Percentiles rank a stretch among this genome's conserved stretches.
phyloP scores from a whole-genome alignment of 2,888 invertebrate species.

The Campaea margaritaria region DNA sequence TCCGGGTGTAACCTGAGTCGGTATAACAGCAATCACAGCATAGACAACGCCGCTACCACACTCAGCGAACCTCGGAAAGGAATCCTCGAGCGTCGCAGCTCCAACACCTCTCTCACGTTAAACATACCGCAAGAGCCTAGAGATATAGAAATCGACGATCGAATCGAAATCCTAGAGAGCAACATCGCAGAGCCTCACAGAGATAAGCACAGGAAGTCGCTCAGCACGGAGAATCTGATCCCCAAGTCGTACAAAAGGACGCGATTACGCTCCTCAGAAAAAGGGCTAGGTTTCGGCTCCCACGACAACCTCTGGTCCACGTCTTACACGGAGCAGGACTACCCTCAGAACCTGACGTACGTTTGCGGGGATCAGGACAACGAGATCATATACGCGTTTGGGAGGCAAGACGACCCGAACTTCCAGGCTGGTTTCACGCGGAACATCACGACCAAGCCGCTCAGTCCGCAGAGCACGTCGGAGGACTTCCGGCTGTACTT shows the following conservation, averaged over 20 bases:
- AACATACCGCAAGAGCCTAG: slow-evolving; percentile 78
- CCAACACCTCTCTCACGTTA: slow-evolving; percentile 92
- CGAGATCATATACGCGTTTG: slow-evolving; percentile 81
- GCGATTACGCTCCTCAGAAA: slow-evolving; percentile 63
- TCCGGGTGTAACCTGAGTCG: slow-evolving; percentile 80
- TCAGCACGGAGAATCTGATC: slow-evolving; percentile 86
- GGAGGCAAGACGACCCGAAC: slow-evolving; percentile 70
- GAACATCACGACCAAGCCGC: slow-evolving; percentile 87
- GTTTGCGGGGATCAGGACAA: slow-evolving; percentile 81
- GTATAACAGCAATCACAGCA: slow-evolving; percentile 80
- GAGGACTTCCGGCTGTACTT: slow-evolving; percentile 90
- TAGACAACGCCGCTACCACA: slow-evolving; percentile 61
- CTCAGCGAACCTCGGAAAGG: slow-evolving; percentile 83
- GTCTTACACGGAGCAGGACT: slow-evolving; percentile 73
- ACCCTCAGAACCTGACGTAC: slow-evolving; percentile 72
- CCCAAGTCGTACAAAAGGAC: slow-evolving; percentile 80
- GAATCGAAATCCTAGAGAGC: slow-evolving; percentile 58
- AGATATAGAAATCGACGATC: slow-evolving; percentile 77
- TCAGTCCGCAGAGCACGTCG: slow-evolving; percentile 87
- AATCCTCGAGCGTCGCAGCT: slow-evolving; percentile 90
- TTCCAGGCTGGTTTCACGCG: slow-evolving; percentile 73
- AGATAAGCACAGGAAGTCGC: slow-evolving; percentile 82
- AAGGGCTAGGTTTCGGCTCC: slow-evolving; percentile 72
- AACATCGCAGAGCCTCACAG: slow-evolving; percentile 70
- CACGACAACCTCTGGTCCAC: slow-evolving; percentile 82